Conservation (phyloP, 1,140 invertebrate genomes). For the Galendromus occidentalis region DNA sequence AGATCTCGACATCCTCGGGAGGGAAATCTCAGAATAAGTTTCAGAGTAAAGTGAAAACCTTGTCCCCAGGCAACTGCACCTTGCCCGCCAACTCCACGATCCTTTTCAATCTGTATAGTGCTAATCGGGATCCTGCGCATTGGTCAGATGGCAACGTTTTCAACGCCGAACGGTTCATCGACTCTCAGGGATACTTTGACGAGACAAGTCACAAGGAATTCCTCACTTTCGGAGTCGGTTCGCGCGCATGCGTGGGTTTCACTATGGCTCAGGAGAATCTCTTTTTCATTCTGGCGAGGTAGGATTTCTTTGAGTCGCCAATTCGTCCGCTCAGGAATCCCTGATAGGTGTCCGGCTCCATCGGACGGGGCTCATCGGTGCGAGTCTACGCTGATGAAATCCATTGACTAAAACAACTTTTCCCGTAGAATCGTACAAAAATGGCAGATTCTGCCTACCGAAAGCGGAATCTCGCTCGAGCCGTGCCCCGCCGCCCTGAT, state of each 20-base stretch:
- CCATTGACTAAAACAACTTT: too few species aligned
- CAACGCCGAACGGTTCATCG: neutral
- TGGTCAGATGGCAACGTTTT: neutral
- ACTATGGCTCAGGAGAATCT: neutral
- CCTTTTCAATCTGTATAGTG: neutral
- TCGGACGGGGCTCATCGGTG: too few species aligned
- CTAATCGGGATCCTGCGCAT: neutral
- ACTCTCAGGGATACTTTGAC: neutral
- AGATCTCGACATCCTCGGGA: too few species aligned
- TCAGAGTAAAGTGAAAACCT: too few species aligned
- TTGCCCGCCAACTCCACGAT: neutral
- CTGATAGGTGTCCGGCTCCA: too few species aligned
- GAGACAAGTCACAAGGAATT: neutral
- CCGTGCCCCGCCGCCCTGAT: neutral
- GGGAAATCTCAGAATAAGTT: too few species aligned
- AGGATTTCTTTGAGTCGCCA: neutral
- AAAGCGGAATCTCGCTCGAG: neutral
- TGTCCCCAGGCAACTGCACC: too few species aligned
- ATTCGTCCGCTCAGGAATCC: too few species aligned
- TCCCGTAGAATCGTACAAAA: too few species aligned
- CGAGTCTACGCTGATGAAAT: too few species aligned
- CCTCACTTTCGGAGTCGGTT: neutral
- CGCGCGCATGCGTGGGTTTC: neutral
- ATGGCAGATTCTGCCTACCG: too few species aligned
- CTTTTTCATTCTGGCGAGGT: neutral